Evolutionary conservation across 2,797 vertebrate species (phyloP).

Genomic region (Acanthis flammea): DNA sequence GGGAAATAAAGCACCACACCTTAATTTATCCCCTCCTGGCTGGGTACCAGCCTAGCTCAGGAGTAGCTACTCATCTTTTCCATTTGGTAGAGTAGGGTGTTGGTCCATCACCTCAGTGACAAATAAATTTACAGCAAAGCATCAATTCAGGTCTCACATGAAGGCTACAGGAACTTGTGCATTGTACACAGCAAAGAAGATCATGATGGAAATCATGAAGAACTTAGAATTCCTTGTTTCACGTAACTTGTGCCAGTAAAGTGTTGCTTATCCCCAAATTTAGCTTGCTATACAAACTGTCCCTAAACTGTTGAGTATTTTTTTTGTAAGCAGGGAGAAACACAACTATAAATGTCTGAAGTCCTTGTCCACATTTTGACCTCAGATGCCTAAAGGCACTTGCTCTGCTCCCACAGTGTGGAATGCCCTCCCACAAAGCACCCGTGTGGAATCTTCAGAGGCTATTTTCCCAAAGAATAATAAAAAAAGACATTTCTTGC

Average conservation of each 20-base stretch:
- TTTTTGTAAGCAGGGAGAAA: conserved; percentile 30
- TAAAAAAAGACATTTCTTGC: conserved; percentile 38
- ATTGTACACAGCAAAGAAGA: neutral
- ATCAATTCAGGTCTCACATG: neutral
- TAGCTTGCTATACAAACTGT: neutral
- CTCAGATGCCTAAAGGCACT: conserved; percentile 34
- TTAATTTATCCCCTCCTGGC: neutral
- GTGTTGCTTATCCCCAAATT: neutral
- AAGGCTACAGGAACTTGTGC: neutral
- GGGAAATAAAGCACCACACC: neutral
- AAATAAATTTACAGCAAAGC: neutral
- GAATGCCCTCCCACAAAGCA: conserved; percentile 52
- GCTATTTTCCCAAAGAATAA: conserved; percentile 26
- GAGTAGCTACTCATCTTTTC: neutral
- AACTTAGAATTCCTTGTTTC: neutral
- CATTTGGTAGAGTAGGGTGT: neutral
- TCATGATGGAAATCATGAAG: neutral
- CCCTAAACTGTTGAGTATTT: conserved; percentile 5
- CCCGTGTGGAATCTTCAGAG: neutral
- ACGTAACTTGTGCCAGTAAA: neutral
- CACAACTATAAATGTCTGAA: conserved; percentile 33
- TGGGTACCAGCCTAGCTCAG: neutral
- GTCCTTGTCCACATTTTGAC: conserved; percentile 32
- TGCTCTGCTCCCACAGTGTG: neutral
- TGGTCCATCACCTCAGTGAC: neutral